Base-by-base conservation (phyloP, 2,888 invertebrate species). In the Drosophila niveifrons region DNA sequence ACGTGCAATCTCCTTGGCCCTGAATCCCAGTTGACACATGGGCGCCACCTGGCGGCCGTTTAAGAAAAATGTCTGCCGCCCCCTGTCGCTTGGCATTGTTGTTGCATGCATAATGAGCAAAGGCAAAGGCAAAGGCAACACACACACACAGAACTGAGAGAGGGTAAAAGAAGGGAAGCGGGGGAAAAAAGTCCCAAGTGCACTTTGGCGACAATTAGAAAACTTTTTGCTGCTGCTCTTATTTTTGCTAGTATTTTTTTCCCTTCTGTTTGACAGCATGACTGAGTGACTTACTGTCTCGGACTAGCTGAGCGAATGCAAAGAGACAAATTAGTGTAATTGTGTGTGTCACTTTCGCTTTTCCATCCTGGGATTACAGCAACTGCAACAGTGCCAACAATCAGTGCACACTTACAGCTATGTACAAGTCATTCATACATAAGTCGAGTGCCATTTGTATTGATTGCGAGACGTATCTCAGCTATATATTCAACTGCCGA, bases 161-260 rank as follows among this genome's bases (percentile, higher is more conserved):
- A 39, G 44, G 15, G 39, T n/a, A n/a, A n/a, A n/a, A n/a, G 34
- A 11, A 52, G 39, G 8, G 6, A 23, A n/a, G n/a, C n/a, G 23
- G 4, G 23, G 51, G n/a, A 13, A 13, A 41, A 23, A 9, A 18
- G 17, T 44, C 56, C 31, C 74, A 56, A 79, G 66, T 78, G 80
- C 80, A 85, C 85, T 82, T 82, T 72, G 72, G 71, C 72, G 69
- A 85, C 82, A 82, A 85, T 82, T 82, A 82, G 82, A 82, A 78
- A 82, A 80, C 67, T 75, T 80, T 66, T 65, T 46, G 34, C 28
- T 56, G n/a, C n/a, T n/a, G n/a, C 23, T 34, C 4, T 18, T 36
- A n/a, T 9, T 39, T 34, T 15, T 13, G 8, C 11, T 8, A 11
- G 2, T 18, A 6, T 4, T 29, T 10, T 15, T 28, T n/a, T 39